A percentile compares a stretch with the other conserved stretches of the same genome.
Conservation (phyloP, 2,888 invertebrate genomes). For the Spodoptera exigua region DNA sequence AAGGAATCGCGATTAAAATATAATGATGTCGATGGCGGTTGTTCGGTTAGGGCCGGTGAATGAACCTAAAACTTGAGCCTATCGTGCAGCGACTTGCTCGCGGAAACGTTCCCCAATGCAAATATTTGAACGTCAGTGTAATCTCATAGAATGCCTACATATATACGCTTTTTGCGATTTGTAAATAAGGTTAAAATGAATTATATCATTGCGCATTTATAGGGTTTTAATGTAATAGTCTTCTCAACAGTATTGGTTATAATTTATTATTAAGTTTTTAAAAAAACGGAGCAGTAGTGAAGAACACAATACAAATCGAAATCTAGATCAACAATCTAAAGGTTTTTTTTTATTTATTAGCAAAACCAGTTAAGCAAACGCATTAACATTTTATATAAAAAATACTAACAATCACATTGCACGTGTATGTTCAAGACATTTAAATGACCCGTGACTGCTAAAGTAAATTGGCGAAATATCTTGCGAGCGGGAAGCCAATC, state of each 20-base stretch:
- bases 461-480: slow-evolving; percentile 42
- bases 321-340: slow-evolving; percentile 6
- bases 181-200: slow-evolving; percentile 12
- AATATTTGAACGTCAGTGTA: slow-evolving; percentile 58
- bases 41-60: slow-evolving; percentile 66
- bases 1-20: slow-evolving; percentile 55
- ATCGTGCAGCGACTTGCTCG: slow-evolving; percentile 71
- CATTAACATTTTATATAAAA: slow-evolving; percentile 19
- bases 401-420: slow-evolving; percentile 8
- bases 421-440: slow-evolving; percentile 21
- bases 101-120: slow-evolving; percentile 67
- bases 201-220: slow-evolving; percentile 1
- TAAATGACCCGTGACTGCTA: slow-evolving; percentile 30
- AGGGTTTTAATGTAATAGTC: too few relatives aligned
- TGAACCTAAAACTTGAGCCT: slow-evolving; percentile 72
- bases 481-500: slow-evolving; percentile 55
- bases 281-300: not conserved
- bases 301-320: not conserved
- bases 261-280: not conserved
- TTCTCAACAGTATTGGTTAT: too few relatives aligned
- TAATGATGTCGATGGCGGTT: slow-evolving; percentile 41
- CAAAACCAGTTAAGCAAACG: slow-evolving; percentile 12
- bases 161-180: slow-evolving; percentile 33
- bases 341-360: slow-evolving; percentile 7
- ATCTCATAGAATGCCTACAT: slow-evolving; percentile 45